A percentile compares a stretch with the other conserved stretches of the same genome.
phyloP scores from a whole-genome alignment of 1,140 invertebrate genomes.

The Dufourea novaeangliae region DNA sequence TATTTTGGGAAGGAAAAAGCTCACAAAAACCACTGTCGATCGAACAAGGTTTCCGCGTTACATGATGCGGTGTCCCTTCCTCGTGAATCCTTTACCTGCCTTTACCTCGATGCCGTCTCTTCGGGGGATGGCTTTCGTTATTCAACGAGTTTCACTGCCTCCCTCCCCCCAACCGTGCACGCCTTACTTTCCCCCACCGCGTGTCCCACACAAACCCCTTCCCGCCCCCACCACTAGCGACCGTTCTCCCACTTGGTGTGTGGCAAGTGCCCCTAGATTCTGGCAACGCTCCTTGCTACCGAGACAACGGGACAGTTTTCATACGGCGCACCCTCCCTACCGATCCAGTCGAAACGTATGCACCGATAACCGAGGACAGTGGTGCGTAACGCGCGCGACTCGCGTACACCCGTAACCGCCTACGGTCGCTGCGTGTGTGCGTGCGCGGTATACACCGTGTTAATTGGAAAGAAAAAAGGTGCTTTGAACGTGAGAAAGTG shows the following conservation, averaged over 20 bases:
- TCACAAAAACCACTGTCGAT: neutral
- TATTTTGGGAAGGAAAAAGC: too few relatives aligned
- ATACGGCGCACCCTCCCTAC: constrained; percentile 63
- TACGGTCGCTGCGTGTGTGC: constrained; percentile 10
- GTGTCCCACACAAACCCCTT: neutral
- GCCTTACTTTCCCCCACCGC: constrained; percentile 27
- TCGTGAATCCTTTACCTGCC: neutral
- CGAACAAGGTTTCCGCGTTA: neutral
- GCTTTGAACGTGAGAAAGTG: constrained; percentile 38
- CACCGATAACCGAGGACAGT: neutral
- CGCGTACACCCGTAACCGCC: neutral
- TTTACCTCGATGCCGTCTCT: neutral
- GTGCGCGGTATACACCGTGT: constrained; percentile 21
- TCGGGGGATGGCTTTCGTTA: constrained; percentile 10
- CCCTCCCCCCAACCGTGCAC: too few relatives aligned
- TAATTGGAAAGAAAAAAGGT: constrained; percentile 29
- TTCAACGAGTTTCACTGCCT: constrained; percentile 20
- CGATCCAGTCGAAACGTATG: constrained; percentile 26
- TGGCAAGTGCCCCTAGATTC: constrained; percentile 42
- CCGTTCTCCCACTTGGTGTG: constrained; percentile 16
- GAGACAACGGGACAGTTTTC: constrained; percentile 68
- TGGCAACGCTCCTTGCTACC: constrained; percentile 50
- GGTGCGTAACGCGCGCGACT: constrained; percentile 20
- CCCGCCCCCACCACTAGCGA: neutral
- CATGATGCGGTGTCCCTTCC: too few relatives aligned